phyloP scores from a whole-genome alignment of 2,888 invertebrate species.

The Cephus sareptanus region DNA sequence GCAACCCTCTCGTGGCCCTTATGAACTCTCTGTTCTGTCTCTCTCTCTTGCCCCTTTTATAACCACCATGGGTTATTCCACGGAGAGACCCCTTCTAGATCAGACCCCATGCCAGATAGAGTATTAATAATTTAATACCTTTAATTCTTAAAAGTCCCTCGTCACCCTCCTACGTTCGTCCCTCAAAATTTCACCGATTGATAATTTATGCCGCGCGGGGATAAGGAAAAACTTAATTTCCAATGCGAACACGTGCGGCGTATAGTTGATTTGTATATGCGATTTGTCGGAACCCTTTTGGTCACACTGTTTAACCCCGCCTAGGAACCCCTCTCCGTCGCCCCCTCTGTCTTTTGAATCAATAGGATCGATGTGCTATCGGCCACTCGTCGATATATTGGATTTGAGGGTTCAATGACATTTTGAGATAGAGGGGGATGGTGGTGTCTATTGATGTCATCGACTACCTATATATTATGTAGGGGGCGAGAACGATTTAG shows the following conservation, averaged over 20 bases:
- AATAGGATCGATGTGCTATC: background rate
- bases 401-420: background rate
- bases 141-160: slow-evolving; percentile 39
- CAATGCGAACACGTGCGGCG: background rate
- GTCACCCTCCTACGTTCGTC: background rate
- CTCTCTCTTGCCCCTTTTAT: slow-evolving; percentile 10
- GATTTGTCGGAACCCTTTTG: background rate
- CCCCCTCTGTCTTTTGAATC: background rate
- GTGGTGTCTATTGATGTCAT: background rate
- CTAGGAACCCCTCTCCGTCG: background rate
- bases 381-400: background rate
- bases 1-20: slow-evolving; percentile 24
- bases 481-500: background rate
- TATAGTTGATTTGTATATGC: background rate
- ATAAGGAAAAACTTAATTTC: background rate
- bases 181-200: background rate
- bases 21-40: slow-evolving; percentile 14
- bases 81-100: slow-evolving; percentile 5
- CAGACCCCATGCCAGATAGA: slow-evolving; percentile 23
- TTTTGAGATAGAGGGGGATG: background rate
- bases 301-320: background rate
- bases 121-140: slow-evolving; percentile 56
- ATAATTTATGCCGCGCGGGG: slow-evolving; percentile 7
- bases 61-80: background rate
- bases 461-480: background rate